A percentile compares a stretch with the other conserved stretches of the same genome.
Conservation (phyloP, 2,888 invertebrate genomes). For the Liodrosophila aerea region DNA sequence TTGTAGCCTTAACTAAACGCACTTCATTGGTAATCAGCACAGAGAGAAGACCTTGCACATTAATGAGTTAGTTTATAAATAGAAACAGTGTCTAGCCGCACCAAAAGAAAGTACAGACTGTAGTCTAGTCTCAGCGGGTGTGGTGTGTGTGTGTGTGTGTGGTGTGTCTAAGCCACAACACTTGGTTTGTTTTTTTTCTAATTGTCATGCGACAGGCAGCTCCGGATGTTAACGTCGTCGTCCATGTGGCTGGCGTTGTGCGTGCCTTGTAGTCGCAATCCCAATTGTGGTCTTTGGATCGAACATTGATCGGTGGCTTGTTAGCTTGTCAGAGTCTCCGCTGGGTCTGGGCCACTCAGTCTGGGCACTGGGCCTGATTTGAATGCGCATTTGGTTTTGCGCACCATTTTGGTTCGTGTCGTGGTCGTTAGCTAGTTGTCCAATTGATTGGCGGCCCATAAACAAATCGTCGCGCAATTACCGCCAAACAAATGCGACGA, state of each 20-base stretch:
- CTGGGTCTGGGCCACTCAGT: constrained; percentile 15
- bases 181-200: constrained; percentile 47
- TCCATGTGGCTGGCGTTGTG: constrained; percentile 41
- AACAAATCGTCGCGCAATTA: constrained; percentile 73
- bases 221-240: constrained; percentile 66
- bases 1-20: neutral
- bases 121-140: constrained; percentile 8
- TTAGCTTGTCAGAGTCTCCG: constrained; percentile 43
- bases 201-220: constrained; percentile 65
- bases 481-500: constrained; percentile 50
- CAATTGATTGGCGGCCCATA: constrained; percentile 66
- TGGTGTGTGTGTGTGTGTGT: constrained; percentile 13
- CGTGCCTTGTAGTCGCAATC: constrained; percentile 60
- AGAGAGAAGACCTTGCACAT: constrained; percentile 13
- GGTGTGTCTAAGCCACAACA: constrained; percentile 28
- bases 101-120: constrained; percentile 34
- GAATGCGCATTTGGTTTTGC: constrained; percentile 64
- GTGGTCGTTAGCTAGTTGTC: constrained; percentile 42
- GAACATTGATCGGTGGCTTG: constrained; percentile 50
- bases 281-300: constrained; percentile 41
- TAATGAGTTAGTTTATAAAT: constrained; percentile 45
- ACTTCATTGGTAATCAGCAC: constrained; percentile 21
- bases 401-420: constrained; percentile 52
- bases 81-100: constrained; percentile 43
- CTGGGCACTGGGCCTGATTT: constrained; percentile 48